Conservation (phyloP, 2,113 vertebrate genomes). For the Dipodomys merriami region DNA sequence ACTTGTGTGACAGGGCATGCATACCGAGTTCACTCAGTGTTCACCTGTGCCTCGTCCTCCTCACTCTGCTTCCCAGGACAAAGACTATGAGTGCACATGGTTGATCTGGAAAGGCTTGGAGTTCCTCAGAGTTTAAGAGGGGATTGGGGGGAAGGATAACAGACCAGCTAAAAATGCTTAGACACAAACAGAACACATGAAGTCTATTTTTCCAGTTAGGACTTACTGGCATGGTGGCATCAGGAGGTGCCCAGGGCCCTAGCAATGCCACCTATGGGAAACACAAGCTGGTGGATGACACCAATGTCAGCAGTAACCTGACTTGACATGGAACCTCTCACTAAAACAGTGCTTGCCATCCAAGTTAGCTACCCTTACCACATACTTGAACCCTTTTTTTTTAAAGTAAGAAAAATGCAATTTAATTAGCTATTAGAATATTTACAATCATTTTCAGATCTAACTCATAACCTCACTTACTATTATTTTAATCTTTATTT, state of each 20-base stretch:
- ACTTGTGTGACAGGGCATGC: background rate
- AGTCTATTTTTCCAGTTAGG: background rate
- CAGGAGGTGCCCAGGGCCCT: background rate
- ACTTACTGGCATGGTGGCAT: background rate
- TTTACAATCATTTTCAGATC: too few species aligned
- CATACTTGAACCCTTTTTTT: background rate
- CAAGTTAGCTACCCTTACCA: background rate
- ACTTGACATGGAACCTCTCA: background rate
- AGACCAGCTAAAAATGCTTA: background rate
- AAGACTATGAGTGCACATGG: background rate
- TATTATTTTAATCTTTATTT: too few species aligned
- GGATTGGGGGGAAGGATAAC: background rate
- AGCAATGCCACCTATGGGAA: background rate
- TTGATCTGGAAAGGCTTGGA: slow-evolving; percentile 8
- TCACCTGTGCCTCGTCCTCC: background rate
- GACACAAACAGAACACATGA: too few species aligned
- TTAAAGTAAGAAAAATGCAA: too few species aligned
- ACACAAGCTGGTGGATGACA: background rate
- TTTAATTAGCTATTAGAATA: too few species aligned
- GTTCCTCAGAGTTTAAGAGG: slow-evolving; percentile 21
- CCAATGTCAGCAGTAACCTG: background rate
- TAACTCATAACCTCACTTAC: too few species aligned
- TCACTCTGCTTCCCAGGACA: background rate
- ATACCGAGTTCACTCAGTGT: too few species aligned
- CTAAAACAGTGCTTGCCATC: background rate